Percentiles rank a stretch among this genome's conserved stretches.
These are phyloP conservation scores for Sphaerophoria rueppellii DNA, from an alignment of 2,888 invertebrate species.

Conservation along the genomic window DNA sequence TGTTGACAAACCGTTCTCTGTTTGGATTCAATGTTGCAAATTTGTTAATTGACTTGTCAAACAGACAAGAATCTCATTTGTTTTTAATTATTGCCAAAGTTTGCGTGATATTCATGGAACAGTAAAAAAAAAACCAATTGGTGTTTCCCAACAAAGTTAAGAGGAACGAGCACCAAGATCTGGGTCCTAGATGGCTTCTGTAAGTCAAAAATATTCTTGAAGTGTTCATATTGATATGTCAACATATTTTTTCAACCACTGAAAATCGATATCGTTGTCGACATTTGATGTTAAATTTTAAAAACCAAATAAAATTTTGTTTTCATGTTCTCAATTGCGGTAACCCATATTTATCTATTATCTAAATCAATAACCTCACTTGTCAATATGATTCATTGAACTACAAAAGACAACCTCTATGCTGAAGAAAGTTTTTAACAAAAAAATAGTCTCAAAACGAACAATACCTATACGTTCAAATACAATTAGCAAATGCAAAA, in stretches of 20 bases:
- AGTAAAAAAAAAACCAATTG: too few species aligned
- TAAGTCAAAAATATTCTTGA: too few species aligned
- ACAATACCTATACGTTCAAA: constrained; percentile 39
- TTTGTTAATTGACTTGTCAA: background rate
- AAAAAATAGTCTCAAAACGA: constrained; percentile 29
- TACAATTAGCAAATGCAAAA: constrained; percentile 44
- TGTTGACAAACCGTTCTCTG: background rate
- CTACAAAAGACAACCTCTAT: background rate
- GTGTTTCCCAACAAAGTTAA: too few species aligned
- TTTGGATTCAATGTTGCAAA: background rate
- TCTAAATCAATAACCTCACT: constrained; percentile 23
- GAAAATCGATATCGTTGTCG: too few species aligned
- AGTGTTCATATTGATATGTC: too few species aligned
- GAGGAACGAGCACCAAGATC: too few species aligned
- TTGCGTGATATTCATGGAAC: too few species aligned
- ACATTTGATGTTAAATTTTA: too few species aligned
- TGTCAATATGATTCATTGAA: constrained; percentile 34
- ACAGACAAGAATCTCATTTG: too few species aligned
- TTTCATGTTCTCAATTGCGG: background rate
- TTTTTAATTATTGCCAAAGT: too few species aligned
- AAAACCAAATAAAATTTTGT: background rate
- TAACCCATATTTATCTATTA: constrained; percentile 27
- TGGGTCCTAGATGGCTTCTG: too few species aligned
- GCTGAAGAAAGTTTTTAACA: constrained; percentile 34
- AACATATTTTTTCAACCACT: too few species aligned